Conservation (phyloP, 2,797 vertebrate genomes). For the Sebastes taczanowskii region DNA sequence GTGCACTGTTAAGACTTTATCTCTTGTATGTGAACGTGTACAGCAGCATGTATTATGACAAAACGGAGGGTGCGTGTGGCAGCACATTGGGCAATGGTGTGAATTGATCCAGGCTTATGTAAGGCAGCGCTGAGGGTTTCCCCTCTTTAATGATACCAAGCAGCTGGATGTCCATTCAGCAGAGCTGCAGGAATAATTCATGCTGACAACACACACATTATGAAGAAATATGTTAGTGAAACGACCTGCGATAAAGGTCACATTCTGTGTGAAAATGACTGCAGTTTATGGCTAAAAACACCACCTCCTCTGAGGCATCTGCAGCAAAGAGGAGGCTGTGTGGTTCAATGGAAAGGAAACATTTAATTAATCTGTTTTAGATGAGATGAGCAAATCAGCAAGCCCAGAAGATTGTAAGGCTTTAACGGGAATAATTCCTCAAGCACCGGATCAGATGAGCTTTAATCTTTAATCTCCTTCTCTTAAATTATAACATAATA, state of each 20-base stretch:
- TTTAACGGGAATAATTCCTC: background rate
- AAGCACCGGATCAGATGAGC: background rate
- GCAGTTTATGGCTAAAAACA: background rate
- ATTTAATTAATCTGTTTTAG: background rate
- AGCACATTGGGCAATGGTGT: background rate
- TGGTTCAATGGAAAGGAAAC: background rate
- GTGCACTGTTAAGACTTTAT: background rate
- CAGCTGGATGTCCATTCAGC: slow-evolving; percentile 15
- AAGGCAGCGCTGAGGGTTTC: slow-evolving; percentile 11
- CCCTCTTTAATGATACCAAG: slow-evolving; percentile 20
- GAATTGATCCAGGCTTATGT: slow-evolving; percentile 20
- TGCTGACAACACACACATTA: background rate
- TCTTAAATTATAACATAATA: too few relatives aligned
- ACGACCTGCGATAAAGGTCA: background rate
- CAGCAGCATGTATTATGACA: background rate
- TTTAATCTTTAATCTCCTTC: background rate
- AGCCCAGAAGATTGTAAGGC: background rate
- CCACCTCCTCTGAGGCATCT: background rate
- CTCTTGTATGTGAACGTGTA: background rate
- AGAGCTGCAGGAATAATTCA: slow-evolving; percentile 20
- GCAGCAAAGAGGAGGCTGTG: background rate
- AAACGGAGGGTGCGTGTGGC: background rate
- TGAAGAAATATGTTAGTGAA: background rate
- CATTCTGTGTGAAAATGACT: background rate
- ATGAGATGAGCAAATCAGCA: background rate